Base-by-base conservation (phyloP, 2,797 vertebrate genomes). In the Scyliorhinus canicula region DNA sequence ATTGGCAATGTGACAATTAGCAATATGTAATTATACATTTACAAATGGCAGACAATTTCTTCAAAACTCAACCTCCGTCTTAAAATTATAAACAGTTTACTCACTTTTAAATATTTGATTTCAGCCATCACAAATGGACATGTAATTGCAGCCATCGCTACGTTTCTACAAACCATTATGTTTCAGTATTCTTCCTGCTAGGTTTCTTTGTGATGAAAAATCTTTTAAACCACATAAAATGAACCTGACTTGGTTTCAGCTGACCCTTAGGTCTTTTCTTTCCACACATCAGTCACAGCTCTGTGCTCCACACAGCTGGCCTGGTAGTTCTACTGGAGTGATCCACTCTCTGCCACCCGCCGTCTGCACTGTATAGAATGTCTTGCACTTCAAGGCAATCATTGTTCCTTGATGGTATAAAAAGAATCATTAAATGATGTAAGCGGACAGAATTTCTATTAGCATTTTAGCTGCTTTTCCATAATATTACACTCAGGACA, bases 231-330 rank as follows among this genome's bases (percentile, higher is more conserved):
- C 31, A 47, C 44, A 74, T 94, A 8, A 50, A 52, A 94, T 47
- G 50, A 94, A 52, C 28, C 40, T 74, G 67, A 52, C 74, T 65
- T 94, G 47, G 93, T 74, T 94, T 50, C 93, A 94, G 93, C 93
- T 94, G 67, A 94, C 93, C 93, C 47, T 94, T 35, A 35, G 12
- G 93, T 24, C 50, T 55, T 74, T 94, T 71, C 47, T 74, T 35
- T n/a, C 47, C 21, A 8, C 31, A 55, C 31, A 74, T 94, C 63
- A 94, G 67, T 52, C 93, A 94, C 67, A 74, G 67, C 67, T 94
- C 69, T 74, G 93, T 94, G 93, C 67, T 74, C 67, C 65, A 74
- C 47, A 74, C 69, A 74, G 69, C 93, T 94, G 31, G 69, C 67
- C 93, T 74, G 28, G 21, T 55, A 74, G 47, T 55, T 94, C 67